Evolutionary conservation across 2,888 invertebrate species (phyloP).

Genomic region (Scelioninae gen. 2): DNA sequence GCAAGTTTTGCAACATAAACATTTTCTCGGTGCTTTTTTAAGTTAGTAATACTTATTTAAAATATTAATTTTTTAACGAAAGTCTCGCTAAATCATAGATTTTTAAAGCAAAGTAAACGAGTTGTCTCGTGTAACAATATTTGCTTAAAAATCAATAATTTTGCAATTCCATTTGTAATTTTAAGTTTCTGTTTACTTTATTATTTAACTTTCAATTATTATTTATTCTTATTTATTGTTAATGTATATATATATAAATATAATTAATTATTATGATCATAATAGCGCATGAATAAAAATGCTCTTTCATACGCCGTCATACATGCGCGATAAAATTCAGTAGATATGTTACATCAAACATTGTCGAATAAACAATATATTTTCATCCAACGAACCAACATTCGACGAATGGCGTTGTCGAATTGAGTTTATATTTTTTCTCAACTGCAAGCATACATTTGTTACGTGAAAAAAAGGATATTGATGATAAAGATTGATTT

Average conservation of each 20-base stretch:
- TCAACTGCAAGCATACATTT: conserved; percentile 46
- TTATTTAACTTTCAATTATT: conserved; percentile 5
- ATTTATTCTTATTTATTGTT: not conserved
- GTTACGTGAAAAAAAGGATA: conserved; percentile 10
- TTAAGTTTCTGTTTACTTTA: no score
- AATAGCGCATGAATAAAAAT: conserved; percentile 52
- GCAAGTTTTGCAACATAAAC: not conserved
- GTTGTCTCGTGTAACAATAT: no score
- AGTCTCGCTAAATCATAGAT: no score
- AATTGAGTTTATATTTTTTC: conserved; percentile 50
- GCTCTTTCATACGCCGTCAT: conserved; percentile 54
- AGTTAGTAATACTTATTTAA: not conserved
- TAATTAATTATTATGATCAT: conserved; percentile 27
- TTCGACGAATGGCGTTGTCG: conserved; percentile 57
- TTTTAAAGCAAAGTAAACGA: conserved; percentile 9
- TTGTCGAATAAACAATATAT: conserved; percentile 59
- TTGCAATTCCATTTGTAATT: conserved; percentile 12
- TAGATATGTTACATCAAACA: conserved; percentile 46
- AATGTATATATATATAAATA: not conserved
- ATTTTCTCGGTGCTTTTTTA: conserved; percentile 39
- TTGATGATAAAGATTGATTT: not conserved
- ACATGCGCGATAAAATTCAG: conserved; percentile 43
- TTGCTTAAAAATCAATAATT: no score
- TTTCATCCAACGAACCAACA: conserved; percentile 60
- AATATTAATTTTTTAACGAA: no score